Base-by-base conservation (phyloP, 1,140 invertebrate species). In the Neuroterus valhalla region DNA sequence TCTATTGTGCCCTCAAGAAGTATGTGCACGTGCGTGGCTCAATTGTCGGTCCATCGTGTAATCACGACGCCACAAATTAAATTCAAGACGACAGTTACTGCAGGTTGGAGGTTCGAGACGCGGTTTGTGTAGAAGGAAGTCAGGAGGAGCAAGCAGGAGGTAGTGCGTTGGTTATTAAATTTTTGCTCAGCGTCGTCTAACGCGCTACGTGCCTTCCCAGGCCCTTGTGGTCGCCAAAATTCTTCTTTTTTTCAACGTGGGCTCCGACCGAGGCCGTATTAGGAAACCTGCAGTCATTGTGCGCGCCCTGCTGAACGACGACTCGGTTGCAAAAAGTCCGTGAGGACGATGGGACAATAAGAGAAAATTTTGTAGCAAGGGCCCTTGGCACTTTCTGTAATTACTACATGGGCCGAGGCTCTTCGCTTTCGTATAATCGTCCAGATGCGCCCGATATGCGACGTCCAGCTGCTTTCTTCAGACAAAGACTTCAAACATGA, bases 201-300 rank as follows among this genome's bases (percentile, higher is more conserved):
- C 55, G 55, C 55, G 55, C 26, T 62, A 62, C 55, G 21, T 62
- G 26, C 55, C 55, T 62, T 62, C 55, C 55, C 23, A 31, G 55
- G 55, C 31, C 55, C 55, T 62, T 62, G 55, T 62, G 55, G 55
- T 62, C 55, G 55, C 55, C 55, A 62, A 62, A 62, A 62, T 62
- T 62, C 70, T 21, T 72, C 55, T 72, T 72, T 72, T 62, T 72
- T 72, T 68, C 66, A 38, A 43, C 19, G 26, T 52, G 66, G 44
- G 21, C 44, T 23, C 17, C 38, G 14, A 52, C n/a, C 70, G 70
- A 66, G 23, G 50, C 70, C 70, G 70, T 72, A 72, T 72, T 72
- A 72, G 70, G 70, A 72, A 72, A 72, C 70, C 52, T 72, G 70
- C 17, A 72, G 50, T 72, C 70, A 72, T 72, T 72, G 70, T 72